These are phyloP conservation scores for Thalassarche chlororhynchos DNA, from an alignment of 2,113 vertebrate species.

Conservation along the genomic window DNA sequence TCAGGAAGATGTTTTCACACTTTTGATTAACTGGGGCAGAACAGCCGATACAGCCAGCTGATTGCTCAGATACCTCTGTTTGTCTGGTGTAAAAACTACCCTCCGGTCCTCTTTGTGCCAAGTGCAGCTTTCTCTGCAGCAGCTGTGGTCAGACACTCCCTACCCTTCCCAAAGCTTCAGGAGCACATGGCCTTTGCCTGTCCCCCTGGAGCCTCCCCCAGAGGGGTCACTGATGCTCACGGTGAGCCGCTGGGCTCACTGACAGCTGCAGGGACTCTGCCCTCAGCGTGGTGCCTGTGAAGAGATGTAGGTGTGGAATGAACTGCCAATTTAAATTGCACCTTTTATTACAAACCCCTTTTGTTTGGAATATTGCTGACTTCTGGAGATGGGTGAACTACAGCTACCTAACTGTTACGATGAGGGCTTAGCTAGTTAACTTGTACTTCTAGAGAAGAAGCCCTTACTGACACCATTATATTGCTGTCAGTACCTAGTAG, in stretches of 20 bases:
- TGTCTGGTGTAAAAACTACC: neutral
- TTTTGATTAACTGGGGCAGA: neutral
- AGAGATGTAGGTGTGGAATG: neutral
- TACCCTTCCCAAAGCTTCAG: neutral
- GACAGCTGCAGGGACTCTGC: neutral
- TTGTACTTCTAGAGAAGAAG: neutral
- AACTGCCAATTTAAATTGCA: neutral
- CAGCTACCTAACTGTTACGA: neutral
- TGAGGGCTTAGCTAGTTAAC: neutral
- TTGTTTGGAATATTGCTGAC: neutral
- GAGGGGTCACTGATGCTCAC: neutral
- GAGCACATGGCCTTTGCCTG: neutral
- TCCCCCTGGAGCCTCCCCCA: neutral
- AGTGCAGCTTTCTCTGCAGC: neutral
- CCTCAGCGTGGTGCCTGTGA: neutral
- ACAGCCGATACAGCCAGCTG: neutral
- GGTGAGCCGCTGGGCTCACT: fast-evolving
- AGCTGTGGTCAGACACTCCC: fast-evolving
- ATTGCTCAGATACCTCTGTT: fast-evolving
- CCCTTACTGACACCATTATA: neutral
- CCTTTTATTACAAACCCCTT: neutral
- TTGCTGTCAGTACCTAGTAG: neutral
- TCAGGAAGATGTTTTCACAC: neutral
- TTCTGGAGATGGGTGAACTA: neutral
- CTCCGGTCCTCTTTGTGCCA: neutral